phyloP scores from a whole-genome alignment of 1,140 invertebrate genomes.

The Coenobita brevimanus region DNA sequence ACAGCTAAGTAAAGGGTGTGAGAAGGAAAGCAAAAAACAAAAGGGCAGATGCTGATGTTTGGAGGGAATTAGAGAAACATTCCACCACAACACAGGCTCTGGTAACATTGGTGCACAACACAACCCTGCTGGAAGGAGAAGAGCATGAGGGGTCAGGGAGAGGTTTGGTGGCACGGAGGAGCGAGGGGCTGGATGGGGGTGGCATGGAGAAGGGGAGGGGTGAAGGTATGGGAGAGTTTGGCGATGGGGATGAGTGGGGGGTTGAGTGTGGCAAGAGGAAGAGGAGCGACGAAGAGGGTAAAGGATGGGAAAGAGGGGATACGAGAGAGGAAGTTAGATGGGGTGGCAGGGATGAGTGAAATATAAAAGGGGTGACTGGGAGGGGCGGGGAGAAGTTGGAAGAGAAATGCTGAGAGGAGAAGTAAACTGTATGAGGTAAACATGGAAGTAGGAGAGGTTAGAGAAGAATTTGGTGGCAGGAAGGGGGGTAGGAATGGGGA shows the following conservation, averaged over 20 bases:
- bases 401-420: no score
- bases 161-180: not conserved
- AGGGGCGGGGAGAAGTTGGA: no score
- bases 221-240: not conserved
- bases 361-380: no score
- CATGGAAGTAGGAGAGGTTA: no score
- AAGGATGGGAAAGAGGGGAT: not conserved
- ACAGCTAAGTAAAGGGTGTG: no score
- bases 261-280: not conserved
- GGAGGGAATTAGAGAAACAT: no score
- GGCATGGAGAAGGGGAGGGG: not conserved
- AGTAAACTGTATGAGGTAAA: no score
- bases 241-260: not conserved
- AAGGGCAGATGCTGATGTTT: no score
- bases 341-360: no score
- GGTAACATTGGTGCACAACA: not conserved
- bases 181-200: not conserved
- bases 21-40: no score
- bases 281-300: not conserved
- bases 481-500: not conserved
- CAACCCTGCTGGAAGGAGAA: constrained; percentile 11
- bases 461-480: no score
- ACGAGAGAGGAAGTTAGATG: not conserved
- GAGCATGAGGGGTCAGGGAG: not conserved
- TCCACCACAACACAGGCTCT: no score